Conservation (phyloP, 64 coral and sea anemone genomes). For the Actinia tenebrosa region DNA sequence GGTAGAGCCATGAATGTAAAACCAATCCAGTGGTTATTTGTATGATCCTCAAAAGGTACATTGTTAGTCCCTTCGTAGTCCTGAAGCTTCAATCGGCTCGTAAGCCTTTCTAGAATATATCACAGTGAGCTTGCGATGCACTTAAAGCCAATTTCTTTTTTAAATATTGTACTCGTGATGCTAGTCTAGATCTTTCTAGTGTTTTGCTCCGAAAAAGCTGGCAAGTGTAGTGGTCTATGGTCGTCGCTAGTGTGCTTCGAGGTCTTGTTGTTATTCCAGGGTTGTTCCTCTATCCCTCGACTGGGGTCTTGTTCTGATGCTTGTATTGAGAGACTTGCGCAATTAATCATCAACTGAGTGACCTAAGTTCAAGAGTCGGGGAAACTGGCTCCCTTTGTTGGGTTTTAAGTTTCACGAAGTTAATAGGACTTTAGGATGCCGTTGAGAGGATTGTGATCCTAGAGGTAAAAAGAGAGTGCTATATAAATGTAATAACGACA, state of each 20-base stretch:
- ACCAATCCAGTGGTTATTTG: not conserved
- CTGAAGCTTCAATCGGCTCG: not conserved
- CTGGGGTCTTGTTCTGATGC: not conserved
- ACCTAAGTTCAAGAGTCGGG: constrained; percentile 9
- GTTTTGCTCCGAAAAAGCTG: not conserved
- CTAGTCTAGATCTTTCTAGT: not conserved
- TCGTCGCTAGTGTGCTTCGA: not conserved
- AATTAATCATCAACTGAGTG: constrained; percentile 4
- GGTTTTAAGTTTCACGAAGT: not conserved
- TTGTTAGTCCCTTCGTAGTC: not conserved
- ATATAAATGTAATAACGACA: not conserved
- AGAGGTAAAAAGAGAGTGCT: not conserved
- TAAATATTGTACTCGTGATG: not conserved
- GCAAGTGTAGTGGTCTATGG: not conserved
- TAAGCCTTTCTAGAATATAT: not conserved
- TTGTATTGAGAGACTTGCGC: not conserved
- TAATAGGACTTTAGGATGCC: not conserved
- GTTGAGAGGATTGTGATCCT: not conserved
- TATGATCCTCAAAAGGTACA: constrained; percentile 2
- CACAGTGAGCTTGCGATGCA: not conserved
- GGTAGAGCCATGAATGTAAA: not conserved
- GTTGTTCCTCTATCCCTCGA: not conserved
- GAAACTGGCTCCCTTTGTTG: constrained; percentile 3
- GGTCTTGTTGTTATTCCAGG: not conserved
- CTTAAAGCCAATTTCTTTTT: not conserved